These are phyloP conservation scores for Diarsia brunnea DNA, from an alignment of 2,888 invertebrate genomes.

Conservation along the genomic window DNA sequence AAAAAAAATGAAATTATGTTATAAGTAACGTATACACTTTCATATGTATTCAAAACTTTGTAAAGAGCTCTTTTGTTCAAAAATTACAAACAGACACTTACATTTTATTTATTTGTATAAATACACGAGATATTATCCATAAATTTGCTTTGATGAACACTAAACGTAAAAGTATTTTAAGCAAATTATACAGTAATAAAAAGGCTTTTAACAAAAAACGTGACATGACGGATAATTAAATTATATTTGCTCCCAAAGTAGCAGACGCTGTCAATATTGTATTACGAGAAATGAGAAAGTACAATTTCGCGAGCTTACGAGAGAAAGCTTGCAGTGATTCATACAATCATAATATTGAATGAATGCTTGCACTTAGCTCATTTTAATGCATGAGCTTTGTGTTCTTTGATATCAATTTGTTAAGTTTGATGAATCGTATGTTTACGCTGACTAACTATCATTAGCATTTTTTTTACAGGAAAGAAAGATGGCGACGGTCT, in stretches of 20 bases:
- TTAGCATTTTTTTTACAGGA: neutral
- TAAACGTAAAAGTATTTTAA: neutral
- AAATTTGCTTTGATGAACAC: slow-evolving; percentile 4
- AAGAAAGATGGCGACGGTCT: neutral
- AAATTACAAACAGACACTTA: no score
- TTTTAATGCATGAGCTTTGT: slow-evolving; percentile 25
- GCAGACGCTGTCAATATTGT: slow-evolving; percentile 43
- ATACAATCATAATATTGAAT: neutral
- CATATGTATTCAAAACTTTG: no score
- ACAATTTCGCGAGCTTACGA: slow-evolving; percentile 14
- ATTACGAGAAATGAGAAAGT: slow-evolving; percentile 62
- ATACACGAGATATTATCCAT: neutral
- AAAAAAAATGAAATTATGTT: no score
- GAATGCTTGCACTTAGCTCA: slow-evolving; percentile 14
- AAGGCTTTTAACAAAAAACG: neutral
- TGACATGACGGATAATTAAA: slow-evolving; percentile 12
- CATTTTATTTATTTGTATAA: no score
- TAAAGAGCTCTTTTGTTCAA: no score
- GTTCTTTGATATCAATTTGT: slow-evolving; percentile 16
- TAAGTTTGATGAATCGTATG: slow-evolving; percentile 14
- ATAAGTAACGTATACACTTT: no score
- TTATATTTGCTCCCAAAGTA: slow-evolving; percentile 39
- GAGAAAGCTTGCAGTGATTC: slow-evolving; percentile 50
- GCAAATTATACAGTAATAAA: neutral
- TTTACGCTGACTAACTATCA: neutral